Percentiles rank a stretch among this genome's conserved stretches.
Evolutionary conservation across 2,888 invertebrate genomes (phyloP).

Genomic region (Odontocerum albicorne): DNA sequence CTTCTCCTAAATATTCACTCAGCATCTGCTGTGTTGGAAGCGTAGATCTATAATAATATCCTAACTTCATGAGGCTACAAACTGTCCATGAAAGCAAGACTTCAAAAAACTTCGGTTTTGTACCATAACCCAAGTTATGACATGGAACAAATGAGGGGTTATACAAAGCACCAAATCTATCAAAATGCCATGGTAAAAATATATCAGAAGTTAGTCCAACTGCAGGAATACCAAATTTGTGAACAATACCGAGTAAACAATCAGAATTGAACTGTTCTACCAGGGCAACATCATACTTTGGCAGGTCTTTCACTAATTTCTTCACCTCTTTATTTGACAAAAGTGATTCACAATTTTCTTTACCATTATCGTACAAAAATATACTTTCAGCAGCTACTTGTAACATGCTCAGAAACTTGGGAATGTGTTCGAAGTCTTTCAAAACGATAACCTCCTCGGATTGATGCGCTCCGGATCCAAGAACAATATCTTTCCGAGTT

Average conservation of each 20-base stretch:
- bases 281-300: slow-evolving; percentile 69
- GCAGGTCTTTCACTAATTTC: slow-evolving; percentile 53
- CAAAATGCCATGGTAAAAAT: slow-evolving; percentile 58
- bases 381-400: slow-evolving; percentile 50
- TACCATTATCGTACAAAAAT: slow-evolving; percentile 41
- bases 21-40: slow-evolving; percentile 51
- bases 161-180: slow-evolving; percentile 53
- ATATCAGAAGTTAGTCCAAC: slow-evolving; percentile 60
- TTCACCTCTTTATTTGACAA: slow-evolving; percentile 56
- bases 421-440: slow-evolving; percentile 38
- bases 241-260: slow-evolving; percentile 69
- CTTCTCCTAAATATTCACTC: slow-evolving; percentile 55
- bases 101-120: slow-evolving; percentile 53
- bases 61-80: slow-evolving; percentile 51
- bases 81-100: slow-evolving; percentile 49
- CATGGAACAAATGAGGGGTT: slow-evolving; percentile 58
- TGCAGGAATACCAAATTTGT: slow-evolving; percentile 66
- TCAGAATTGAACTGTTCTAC: slow-evolving; percentile 75
- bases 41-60: slow-evolving; percentile 53
- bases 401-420: slow-evolving; percentile 13
- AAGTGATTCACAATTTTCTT: slow-evolving; percentile 54
- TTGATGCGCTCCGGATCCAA: slow-evolving; percentile 43
- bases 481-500: slow-evolving; percentile 58
- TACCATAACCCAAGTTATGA: slow-evolving; percentile 56
- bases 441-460: slow-evolving; percentile 46